phyloP scores from a whole-genome alignment of 2,888 invertebrate species.

The Pollenia labialis region DNA sequence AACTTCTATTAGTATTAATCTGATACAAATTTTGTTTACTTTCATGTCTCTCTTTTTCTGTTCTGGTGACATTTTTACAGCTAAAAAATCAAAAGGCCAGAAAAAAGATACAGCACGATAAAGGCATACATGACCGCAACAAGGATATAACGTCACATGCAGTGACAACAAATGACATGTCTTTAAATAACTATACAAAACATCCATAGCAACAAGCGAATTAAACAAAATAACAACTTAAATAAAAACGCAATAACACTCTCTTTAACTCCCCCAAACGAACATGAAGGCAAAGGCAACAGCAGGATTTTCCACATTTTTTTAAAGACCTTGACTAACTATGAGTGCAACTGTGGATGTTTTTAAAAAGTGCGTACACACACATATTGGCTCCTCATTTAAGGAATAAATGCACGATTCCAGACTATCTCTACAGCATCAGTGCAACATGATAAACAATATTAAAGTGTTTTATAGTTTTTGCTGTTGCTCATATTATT shows the following conservation, averaged over 20 bases:
- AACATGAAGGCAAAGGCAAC: constrained; percentile 33
- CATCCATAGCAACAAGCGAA: constrained; percentile 80
- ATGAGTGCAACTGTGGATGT: neutral
- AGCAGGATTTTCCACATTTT: constrained; percentile 39
- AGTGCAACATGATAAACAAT: constrained; percentile 28
- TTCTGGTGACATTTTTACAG: constrained; percentile 74
- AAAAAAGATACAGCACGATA: constrained; percentile 82
- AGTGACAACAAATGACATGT: constrained; percentile 81
- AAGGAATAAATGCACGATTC: neutral
- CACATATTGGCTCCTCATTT: constrained; percentile 20
- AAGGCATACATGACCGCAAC: constrained; percentile 81
- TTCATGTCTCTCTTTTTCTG: constrained; percentile 32
- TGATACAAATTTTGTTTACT: constrained; percentile 48
- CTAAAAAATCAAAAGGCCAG: constrained; percentile 84
- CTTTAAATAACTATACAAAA: constrained; percentile 83
- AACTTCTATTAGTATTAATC: constrained; percentile 32
- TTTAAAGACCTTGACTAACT: constrained; percentile 35
- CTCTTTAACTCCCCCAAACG: neutral
- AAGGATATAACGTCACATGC: constrained; percentile 81
- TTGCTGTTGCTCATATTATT: constrained; percentile 2
- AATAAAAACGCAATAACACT: constrained; percentile 30
- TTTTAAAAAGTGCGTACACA: neutral
- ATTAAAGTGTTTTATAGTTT: constrained; percentile 50
- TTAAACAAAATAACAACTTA: constrained; percentile 68
- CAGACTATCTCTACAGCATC: constrained; percentile 25